Base-by-base conservation (phyloP, 2,113 vertebrate genomes). In the Callipepla squamata region DNA sequence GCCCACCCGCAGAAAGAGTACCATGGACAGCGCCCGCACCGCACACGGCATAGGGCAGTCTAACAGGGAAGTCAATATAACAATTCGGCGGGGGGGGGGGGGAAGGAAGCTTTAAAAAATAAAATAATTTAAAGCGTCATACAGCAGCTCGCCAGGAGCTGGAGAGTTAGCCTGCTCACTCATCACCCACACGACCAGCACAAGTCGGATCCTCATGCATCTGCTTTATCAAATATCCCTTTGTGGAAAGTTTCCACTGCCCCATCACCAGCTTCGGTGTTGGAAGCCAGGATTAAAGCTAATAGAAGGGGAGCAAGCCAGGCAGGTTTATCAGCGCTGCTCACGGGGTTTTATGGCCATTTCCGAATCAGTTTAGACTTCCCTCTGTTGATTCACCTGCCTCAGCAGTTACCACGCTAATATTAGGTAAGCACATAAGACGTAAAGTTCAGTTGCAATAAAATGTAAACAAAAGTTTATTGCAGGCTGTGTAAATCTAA, bases 401-500 rank as follows among this genome's bases (percentile, higher is more conserved):
- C 94, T 40, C 57, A 55, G 97, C 95, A 81, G 94, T 96, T 96
- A 97, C 96, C 75, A 14, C 92, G 45, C 92, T 92, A 87, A 89
- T 97, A 96, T 96, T 97, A 96, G 96, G 96, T 79, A 85, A 96
- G 94, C 74, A 32, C 93, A 88, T 83, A 95, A 95, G 95, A 92
- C 89, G 36, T 4, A 70, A 74, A 92, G 96, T 97, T 97, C 98
- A 66, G 97, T 97, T 97, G 97, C 98, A 97, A 97, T 97, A 97
- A 98, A 97, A 96, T 14, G 93, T 97, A 97, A 94, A 97, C 97
- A 97, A 94, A 74, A 12, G 85, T 98, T 98, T 98, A 98, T 98
- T 95, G 95, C 96, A 63, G 95, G 97, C 94, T 67, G 95, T 90
- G 93, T 94, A 96, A 94, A 92, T 53, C 38, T 97, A 97, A 97